Evolutionary conservation across 2,888 invertebrate genomes (phyloP), one percentile per base, ranked within the genome.

Genomic region (Phania funesta): DNA sequence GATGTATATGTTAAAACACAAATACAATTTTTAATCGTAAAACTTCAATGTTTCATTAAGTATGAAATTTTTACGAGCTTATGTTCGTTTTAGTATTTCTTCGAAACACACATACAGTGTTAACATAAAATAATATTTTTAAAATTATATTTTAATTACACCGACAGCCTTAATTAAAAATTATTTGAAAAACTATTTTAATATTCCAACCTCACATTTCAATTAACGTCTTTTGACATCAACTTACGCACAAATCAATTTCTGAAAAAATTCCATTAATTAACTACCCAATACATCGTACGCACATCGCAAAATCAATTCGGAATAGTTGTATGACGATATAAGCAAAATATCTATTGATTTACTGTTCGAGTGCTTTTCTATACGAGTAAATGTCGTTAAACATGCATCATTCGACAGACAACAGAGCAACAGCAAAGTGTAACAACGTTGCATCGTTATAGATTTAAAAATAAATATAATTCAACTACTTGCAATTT

Each of bases 161-260:
- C n/a, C 68, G 24, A 44, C 18, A 44, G 32, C 16, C 7, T 18
- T 32, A 52, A 48, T 58, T 41, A 50, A 56, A 70, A 73, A 64
- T 64, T 77, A 52, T 68, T 44, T 44, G 32, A 22, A 50, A 64
- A 50, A 52, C 38, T 75, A 22, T 64, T 74, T 78, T 65, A 74
- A 78, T 82, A 75, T 65, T 65, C 78, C 82, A 82, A 75, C 78
- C 78, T 82, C 78, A 75, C 82, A 75, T 70, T 82, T 82, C 78
- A 82, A 82, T 82, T 78, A 82, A 82, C 70, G 82, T 82, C 82
- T 82, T 68, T 29, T 70, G 78, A 70, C 78, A 82, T 78, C 74
- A 82, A 78, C 70, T 74, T 82, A 60, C 75, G 46, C 78, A 82
- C 82, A 78, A 82, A 82, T 82, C 78, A 82, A 78, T 82, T 78